Conservation (phyloP, 35 echinoderm and acorn worm species). For the Nesometra sesokonis region DNA sequence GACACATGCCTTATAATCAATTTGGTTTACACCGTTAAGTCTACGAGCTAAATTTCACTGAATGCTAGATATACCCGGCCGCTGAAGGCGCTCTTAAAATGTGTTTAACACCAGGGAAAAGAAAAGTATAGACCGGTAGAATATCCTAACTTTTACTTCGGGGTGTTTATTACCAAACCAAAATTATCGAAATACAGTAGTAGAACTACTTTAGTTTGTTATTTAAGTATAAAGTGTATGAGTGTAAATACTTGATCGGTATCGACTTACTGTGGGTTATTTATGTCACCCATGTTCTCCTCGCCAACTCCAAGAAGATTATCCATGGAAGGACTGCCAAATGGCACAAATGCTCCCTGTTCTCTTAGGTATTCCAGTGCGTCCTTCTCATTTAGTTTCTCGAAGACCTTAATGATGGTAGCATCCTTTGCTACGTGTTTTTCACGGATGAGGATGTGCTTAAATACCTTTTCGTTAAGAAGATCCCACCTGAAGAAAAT, state of each 20-base stretch:
- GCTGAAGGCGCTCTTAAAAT: too few species aligned
- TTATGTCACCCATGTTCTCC: background rate
- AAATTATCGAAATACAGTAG: too few species aligned
- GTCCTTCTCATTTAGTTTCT: slow-evolving; percentile 62
- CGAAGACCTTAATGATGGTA: slow-evolving; percentile 65
- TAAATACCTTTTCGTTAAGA: slow-evolving; percentile 44
- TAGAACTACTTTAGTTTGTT: too few species aligned
- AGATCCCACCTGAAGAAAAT: slow-evolving; percentile 59
- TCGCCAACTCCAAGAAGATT: background rate
- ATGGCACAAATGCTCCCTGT: background rate
- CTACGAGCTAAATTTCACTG: too few species aligned
- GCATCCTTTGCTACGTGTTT: slow-evolving; percentile 14
- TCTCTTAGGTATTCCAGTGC: slow-evolving; percentile 53
- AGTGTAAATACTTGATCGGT: background rate
- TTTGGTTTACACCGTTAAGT: too few species aligned
- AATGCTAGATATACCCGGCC: too few species aligned
- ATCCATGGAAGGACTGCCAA: background rate
- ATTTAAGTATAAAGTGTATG: too few species aligned
- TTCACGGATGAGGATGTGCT: slow-evolving; percentile 44
- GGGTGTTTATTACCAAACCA: too few species aligned
- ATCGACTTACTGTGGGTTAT: background rate
- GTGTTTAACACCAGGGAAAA: too few species aligned
- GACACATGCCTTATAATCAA: too few species aligned
- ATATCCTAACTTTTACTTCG: too few species aligned
- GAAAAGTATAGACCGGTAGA: too few species aligned